Conservation (phyloP, 1,140 invertebrate genomes). For the Panonychus citri region DNA sequence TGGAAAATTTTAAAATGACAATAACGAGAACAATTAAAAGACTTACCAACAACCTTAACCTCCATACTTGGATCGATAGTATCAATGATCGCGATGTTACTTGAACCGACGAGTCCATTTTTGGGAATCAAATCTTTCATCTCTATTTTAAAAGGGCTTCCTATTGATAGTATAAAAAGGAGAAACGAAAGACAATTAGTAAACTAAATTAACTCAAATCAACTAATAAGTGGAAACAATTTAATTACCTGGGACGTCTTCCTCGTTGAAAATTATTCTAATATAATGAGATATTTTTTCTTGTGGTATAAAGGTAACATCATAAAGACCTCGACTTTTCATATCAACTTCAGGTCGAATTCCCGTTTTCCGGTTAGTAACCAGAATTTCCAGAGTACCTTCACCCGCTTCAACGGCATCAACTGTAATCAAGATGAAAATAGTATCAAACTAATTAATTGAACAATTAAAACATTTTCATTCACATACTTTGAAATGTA, state of each 20-base stretch:
- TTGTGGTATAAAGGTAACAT: conserved; percentile 84
- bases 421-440: conserved; percentile 37
- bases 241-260: conserved; percentile 61
- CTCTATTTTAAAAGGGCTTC: conserved; percentile 60
- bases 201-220: neutral
- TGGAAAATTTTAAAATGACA: neutral
- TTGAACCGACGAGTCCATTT: conserved; percentile 30
- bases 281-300: conserved; percentile 71
- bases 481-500: conserved; percentile 25
- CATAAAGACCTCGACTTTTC: conserved; percentile 69
- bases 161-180: conserved; percentile 29
- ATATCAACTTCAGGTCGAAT: conserved; percentile 43
- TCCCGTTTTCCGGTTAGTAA: conserved; percentile 57
- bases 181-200: conserved; percentile 1
- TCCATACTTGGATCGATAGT: conserved; percentile 25
- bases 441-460: too few relatives aligned
- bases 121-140: conserved; percentile 16
- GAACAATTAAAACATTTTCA: neutral
- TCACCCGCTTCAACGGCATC: conserved; percentile 87
- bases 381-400: conserved; percentile 78
- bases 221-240: neutral
- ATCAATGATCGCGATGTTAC: conserved; percentile 34
- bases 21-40: too few relatives aligned
- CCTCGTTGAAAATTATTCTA: conserved; percentile 89
- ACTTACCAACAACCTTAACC: conserved; percentile 25